Percentiles rank a stretch among this genome's conserved stretches.
Evolutionary conservation across 2,797 vertebrate genomes (phyloP).

Genomic region (Enteromius unitaeniatus): DNA sequence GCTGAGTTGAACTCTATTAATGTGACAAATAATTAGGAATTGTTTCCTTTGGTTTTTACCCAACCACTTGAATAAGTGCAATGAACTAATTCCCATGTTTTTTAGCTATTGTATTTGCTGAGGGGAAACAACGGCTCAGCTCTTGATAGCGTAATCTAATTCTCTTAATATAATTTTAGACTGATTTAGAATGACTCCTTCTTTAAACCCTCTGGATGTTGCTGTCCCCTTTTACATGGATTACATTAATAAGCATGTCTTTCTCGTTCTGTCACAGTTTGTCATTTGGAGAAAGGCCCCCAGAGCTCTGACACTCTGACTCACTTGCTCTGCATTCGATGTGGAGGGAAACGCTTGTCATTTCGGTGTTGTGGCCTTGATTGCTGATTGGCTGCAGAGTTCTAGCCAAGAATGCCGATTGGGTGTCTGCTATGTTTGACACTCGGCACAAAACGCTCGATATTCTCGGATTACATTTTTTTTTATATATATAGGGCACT

Average conservation of each 20-base stretch:
- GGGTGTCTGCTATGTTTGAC: not conserved
- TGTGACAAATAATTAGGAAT: constrained; percentile 2
- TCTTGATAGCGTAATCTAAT: constrained; percentile 18
- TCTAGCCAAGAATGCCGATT: constrained; percentile 22
- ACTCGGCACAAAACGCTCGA: not conserved
- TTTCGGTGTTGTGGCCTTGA: not conserved
- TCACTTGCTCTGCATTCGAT: constrained; percentile 22
- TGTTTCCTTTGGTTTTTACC: not conserved
- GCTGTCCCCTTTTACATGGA: constrained; percentile 29
- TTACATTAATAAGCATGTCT: constrained; percentile 50
- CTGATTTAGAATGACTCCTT: constrained; percentile 19
- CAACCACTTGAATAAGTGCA: no score
- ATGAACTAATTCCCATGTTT: not conserved
- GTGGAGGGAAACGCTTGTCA: not conserved
- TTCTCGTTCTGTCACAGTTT: constrained; percentile 40
- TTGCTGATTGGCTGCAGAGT: constrained; percentile 20
- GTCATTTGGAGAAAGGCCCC: constrained; percentile 51
- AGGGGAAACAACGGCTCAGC: not conserved
- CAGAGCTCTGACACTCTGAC: constrained; percentile 45
- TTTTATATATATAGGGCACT: not conserved
- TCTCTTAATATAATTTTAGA: constrained; percentile 19
- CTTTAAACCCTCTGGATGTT: constrained; percentile 25
- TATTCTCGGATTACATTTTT: not conserved
- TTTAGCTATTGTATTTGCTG: not conserved
- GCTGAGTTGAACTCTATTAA: not conserved